These are phyloP conservation scores for Ophthalmolycus amberensis DNA, from an alignment of 2,113 vertebrate genomes.

Conservation along the genomic window DNA sequence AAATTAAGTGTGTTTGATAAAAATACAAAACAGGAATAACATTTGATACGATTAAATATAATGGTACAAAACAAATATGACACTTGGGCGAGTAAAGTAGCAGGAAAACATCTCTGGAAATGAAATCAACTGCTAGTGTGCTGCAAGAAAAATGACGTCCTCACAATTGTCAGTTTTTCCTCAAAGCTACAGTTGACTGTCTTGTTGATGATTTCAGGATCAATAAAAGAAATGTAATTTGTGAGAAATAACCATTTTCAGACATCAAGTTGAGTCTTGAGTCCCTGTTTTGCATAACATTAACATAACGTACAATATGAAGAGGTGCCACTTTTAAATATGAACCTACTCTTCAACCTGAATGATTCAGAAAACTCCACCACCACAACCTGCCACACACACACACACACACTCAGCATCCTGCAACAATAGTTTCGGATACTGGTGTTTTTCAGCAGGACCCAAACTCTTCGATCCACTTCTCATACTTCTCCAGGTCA, in stretches of 20 bases:
- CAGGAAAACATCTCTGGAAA: background rate
- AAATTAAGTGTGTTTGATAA: slow-evolving; percentile 39
- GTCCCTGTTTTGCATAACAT: slow-evolving; percentile 4
- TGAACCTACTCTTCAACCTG: background rate
- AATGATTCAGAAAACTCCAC: background rate
- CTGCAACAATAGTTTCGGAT: background rate
- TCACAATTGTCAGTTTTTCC: background rate
- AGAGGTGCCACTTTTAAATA: background rate
- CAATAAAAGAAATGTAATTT: background rate
- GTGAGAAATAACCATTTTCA: background rate
- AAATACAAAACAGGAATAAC: background rate
- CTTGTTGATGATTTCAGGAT: background rate
- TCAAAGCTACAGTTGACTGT: background rate
- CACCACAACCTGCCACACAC: background rate
- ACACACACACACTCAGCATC: background rate
- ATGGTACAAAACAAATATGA: slow-evolving; percentile 12
- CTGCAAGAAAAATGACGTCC: background rate
- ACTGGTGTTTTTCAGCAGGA: slow-evolving; percentile 85
- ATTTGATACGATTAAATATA: background rate
- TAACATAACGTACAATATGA: slow-evolving; percentile 18
- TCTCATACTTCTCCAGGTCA: slow-evolving; percentile 97
- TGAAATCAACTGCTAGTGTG: background rate
- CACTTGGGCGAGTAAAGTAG: background rate
- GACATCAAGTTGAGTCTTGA: background rate
- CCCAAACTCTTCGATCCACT: slow-evolving; percentile 98